These are phyloP conservation scores for Clupea harengus DNA, from an alignment of 2,113 vertebrate species.

Conservation along the genomic window DNA sequence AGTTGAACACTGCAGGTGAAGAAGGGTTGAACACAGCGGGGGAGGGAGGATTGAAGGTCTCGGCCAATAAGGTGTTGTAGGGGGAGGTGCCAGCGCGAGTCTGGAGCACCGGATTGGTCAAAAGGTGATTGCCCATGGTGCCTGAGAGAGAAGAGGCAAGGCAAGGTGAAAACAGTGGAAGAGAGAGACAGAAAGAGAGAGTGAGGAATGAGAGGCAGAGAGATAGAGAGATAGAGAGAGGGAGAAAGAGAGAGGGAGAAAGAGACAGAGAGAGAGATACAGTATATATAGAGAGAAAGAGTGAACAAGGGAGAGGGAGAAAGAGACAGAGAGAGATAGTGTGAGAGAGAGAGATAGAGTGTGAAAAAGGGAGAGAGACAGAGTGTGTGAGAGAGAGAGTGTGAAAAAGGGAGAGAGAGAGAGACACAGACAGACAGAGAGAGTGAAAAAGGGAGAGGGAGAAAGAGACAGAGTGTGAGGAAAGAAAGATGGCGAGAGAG, in stretches of 20 bases:
- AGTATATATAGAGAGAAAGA: too few species aligned
- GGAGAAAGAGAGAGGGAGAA: background rate
- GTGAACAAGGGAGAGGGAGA: too few species aligned
- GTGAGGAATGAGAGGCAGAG: background rate
- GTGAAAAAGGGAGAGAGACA: too few species aligned
- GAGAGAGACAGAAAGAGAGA: conserved; percentile 9
- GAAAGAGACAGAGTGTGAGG: background rate
- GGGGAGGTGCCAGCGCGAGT: conserved; percentile 85
- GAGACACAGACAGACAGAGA: background rate
- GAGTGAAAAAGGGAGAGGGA: background rate
- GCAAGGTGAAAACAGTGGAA: background rate
- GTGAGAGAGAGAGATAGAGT: too few species aligned
- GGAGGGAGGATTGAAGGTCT: conserved; percentile 82
- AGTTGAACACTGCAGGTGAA: conserved; percentile 47
- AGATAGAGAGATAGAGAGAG: background rate
- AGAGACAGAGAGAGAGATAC: background rate
- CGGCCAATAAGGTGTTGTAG: conserved; percentile 87
- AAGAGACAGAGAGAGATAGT: too few species aligned
- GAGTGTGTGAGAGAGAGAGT: too few species aligned
- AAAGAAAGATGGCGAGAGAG: background rate
- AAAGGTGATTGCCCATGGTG: conserved; percentile 87
- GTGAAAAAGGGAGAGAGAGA: background rate
- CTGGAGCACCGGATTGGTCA: conserved; percentile 88
- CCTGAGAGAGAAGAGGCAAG: conserved; percentile 57
- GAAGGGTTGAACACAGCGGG: conserved; percentile 46